Base-by-base conservation (phyloP, 1,140 invertebrate species). In the Drosophila dunni region DNA sequence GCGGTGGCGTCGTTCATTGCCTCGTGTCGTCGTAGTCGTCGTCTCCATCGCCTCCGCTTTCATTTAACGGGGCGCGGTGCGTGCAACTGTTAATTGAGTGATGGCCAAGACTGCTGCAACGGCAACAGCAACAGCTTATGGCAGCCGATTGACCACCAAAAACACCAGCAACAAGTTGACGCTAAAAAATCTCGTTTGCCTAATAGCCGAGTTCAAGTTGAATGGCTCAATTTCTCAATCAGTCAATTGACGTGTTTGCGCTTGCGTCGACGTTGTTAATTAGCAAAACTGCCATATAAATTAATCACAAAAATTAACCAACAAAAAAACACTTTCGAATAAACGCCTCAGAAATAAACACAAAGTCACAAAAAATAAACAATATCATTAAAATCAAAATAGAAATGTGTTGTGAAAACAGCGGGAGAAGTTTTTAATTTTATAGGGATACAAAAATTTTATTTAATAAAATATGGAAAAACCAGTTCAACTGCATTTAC, bases 171-270 rank as follows among this genome's bases (percentile, higher is more conserved):
- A 33, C 38, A 66, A 24, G 36, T 36, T 40, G 3, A 29, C 3
- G 29, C 66, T 76, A 45, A 89, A 75, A 88, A 88, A 88, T 88
- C 84, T 89, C 67, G 84, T 84, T 89, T 89, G 84, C 80, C 84
- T 81, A 89, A 81, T 89, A 89, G 84, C 84, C 84, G 84, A 89
- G 84, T 89, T 90, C 80, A 89, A 84, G 84, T 89, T 89, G 80
- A 89, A 84, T 89, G 85, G 65, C 74, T 88, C 84, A 88, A 89
- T 88, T 66, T 86, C 67, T 79, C 83, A 86, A 86, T 88, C 65
- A 72, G 74, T 44, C 73, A 79, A 72, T 76, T 78, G 67, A 51
- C 58, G 57, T 68, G 63, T 67, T 67, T 72, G 61, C 63, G 65
- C 15, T 73, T 73, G 42, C 63, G 58, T 78, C 44, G 56, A 60